Percentiles rank a stretch among this genome's conserved stretches.
phyloP scores from a whole-genome alignment of 2,797 vertebrate genomes.

The Odontamblyopus rebecca region DNA sequence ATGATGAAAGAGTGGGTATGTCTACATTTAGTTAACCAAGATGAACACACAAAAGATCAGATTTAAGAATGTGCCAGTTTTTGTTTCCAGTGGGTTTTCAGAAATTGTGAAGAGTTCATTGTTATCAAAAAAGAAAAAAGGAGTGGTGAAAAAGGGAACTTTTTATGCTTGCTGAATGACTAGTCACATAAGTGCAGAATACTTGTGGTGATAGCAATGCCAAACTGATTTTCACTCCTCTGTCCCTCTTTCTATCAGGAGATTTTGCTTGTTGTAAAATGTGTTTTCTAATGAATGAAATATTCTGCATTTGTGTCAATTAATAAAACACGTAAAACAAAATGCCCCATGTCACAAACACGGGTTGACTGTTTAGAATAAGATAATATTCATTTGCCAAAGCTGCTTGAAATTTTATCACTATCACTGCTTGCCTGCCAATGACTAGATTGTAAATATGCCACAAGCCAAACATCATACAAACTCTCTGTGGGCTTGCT shows the following conservation, averaged over 20 bases:
- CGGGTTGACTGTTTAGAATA: background rate
- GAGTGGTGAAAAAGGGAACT: conserved; percentile 48
- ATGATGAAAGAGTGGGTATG: background rate
- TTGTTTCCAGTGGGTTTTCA: conserved; percentile 15
- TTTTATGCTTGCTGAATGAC: conserved; percentile 10
- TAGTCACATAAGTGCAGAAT: background rate
- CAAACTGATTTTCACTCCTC: conserved; percentile 9
- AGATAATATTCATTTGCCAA: background rate
- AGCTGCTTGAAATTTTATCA: no score
- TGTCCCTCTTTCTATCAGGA: conserved; percentile 12
- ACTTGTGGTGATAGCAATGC: background rate
- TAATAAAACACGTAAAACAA: background rate
- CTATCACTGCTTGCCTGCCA: background rate
- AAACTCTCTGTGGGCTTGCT: no score
- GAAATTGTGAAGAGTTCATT: conserved; percentile 13
- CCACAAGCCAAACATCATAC: no score
- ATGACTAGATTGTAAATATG: no score
- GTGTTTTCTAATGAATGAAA: conserved; percentile 4
- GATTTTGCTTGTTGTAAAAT: conserved; percentile 6
- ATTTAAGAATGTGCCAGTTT: conserved; percentile 19
- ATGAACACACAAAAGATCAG: conserved; percentile 10
- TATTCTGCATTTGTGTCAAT: conserved; percentile 11
- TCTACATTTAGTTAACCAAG: background rate
- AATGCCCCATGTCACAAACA: no score
- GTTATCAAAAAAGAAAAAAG: conserved; percentile 4